phyloP scores from a whole-genome alignment of 2,797 vertebrate genomes.

The Xerus rutilus region DNA sequence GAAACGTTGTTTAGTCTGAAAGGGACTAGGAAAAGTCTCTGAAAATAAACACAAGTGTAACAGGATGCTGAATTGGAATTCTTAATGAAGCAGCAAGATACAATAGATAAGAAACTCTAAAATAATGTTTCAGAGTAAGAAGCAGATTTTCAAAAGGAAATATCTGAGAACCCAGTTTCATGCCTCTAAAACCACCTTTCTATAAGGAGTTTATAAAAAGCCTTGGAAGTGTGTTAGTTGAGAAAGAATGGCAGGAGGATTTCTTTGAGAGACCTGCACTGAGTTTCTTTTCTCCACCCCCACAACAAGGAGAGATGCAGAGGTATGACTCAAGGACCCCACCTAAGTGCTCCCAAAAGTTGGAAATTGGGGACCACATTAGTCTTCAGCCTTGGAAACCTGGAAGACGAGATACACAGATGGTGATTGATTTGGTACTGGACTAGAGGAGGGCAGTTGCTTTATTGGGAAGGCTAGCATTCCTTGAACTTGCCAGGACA shows the following conservation, averaged over 20 bases:
- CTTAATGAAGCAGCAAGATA: constrained; percentile 68
- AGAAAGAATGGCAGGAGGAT: background rate
- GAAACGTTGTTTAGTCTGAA: constrained; percentile 79
- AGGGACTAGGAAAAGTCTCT: constrained; percentile 56
- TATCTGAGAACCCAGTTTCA: background rate
- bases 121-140: constrained; percentile 17
- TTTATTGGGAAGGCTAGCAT: constrained; percentile 41
- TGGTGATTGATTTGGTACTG: background rate
- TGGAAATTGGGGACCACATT: background rate
- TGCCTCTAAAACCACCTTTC: background rate
- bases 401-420: background rate
- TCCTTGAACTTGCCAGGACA: background rate
- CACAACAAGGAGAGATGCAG: background rate
- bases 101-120: constrained; percentile 65
- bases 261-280: background rate
- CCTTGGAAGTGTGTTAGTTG: background rate
- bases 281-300: background rate
- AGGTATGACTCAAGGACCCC: background rate
- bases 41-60: constrained; percentile 75
- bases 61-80: constrained; percentile 55
- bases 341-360: background rate
- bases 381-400: constrained; percentile 22
- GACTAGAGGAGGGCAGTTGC: constrained; percentile 40
- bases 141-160: constrained; percentile 28
- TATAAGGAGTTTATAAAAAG: background rate